These are phyloP conservation scores for Sakesphorus luctuosus DNA, from an alignment of 2,113 vertebrate genomes.

Conservation along the genomic window DNA sequence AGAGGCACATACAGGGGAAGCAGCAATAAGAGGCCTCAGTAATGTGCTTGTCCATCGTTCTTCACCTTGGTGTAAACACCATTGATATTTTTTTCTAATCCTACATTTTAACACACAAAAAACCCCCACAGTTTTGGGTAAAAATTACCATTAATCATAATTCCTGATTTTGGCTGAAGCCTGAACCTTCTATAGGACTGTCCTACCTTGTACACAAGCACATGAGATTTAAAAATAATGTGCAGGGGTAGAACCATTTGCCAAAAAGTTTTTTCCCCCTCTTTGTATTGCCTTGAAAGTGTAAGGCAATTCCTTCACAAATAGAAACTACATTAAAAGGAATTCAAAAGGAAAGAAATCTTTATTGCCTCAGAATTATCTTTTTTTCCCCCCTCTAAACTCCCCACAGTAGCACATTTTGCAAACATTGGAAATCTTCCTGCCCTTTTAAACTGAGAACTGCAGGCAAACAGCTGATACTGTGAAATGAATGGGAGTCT, in stretches of 20 bases:
- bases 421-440: constrained; percentile 13
- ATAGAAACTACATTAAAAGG: constrained; percentile 25
- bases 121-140: fast-evolving
- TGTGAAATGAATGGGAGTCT: background rate
- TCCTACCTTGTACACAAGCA: background rate
- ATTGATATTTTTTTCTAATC: background rate
- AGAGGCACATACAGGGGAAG: background rate
- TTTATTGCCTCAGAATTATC: background rate
- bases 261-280: background rate
- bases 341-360: constrained; percentile 27
- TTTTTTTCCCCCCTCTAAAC: background rate
- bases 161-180: background rate
- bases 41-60: background rate
- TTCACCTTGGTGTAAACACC: background rate
- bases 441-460: constrained; percentile 20
- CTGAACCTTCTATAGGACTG: background rate
- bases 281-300: background rate
- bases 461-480: constrained; percentile 9
- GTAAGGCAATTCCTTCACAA: background rate
- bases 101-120: background rate
- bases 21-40: background rate
- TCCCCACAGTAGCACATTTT: background rate
- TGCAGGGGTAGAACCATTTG: background rate
- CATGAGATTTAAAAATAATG: background rate
- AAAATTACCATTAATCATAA: background rate